phyloP scores from a whole-genome alignment of 2,797 vertebrate genomes.

The Vipera latastei region DNA sequence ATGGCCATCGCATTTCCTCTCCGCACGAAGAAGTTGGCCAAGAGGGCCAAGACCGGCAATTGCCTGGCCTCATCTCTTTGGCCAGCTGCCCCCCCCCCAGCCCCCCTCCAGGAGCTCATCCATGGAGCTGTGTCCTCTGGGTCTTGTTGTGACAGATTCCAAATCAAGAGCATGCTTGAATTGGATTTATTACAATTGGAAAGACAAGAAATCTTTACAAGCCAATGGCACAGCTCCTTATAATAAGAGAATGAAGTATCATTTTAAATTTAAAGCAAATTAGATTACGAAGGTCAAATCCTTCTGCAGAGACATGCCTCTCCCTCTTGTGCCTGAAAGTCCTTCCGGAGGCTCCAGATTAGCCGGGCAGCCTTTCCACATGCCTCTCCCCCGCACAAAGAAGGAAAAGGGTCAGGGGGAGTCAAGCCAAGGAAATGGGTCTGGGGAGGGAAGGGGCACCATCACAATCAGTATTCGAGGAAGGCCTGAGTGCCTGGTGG shows the following conservation, averaged over 20 bases:
- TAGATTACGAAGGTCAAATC: constrained; percentile 72
- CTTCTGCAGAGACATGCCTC: constrained; percentile 59
- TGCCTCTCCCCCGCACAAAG: constrained; percentile 48
- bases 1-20: constrained; percentile 59
- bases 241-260: constrained; percentile 73
- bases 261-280: constrained; percentile 77
- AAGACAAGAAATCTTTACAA: constrained; percentile 72
- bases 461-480: neutral
- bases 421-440: constrained; percentile 37
- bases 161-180: constrained; percentile 71
- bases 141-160: constrained; percentile 68
- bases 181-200: constrained; percentile 72
- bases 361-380: constrained; percentile 67
- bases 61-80: constrained; percentile 51
- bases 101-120: constrained; percentile 39
- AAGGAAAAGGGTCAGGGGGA: constrained; percentile 46
- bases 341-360: constrained; percentile 58
- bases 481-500: rapidly evolving
- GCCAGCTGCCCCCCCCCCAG: constrained; percentile 37
- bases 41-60: constrained; percentile 39
- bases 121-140: constrained; percentile 56
- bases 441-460: neutral
- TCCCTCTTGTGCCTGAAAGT: constrained; percentile 56
- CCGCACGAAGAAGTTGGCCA: constrained; percentile 46
- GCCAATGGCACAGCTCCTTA: constrained; percentile 66